Evolutionary conservation across 1,140 invertebrate species (phyloP).

Genomic region (Melanaphis sacchari): DNA sequence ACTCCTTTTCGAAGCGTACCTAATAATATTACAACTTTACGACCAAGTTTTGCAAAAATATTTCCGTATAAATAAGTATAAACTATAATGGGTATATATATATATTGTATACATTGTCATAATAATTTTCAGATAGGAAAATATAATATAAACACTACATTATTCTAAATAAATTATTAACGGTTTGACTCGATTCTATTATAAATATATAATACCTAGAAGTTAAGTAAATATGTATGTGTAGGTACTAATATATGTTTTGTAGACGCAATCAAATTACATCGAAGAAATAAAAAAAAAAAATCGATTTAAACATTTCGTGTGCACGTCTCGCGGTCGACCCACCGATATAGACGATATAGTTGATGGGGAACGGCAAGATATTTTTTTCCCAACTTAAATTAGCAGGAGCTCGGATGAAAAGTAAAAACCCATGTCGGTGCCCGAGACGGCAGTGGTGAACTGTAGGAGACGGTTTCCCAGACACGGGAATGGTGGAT

Average conservation of each 20-base stretch:
- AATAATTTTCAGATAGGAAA: neutral
- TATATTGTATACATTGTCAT: neutral
- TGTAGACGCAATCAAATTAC: neutral
- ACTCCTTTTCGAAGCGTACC: neutral
- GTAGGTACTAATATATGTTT: neutral
- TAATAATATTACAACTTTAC: neutral
- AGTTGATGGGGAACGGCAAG: neutral
- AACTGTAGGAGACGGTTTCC: neutral
- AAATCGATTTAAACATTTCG: neutral
- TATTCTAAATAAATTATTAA: constrained; percentile 19
- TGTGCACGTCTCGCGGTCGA: neutral
- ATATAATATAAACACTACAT: neutral
- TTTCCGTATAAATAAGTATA: neutral
- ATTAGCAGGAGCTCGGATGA: neutral
- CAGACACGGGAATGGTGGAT: neutral
- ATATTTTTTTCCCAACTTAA: neutral
- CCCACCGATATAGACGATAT: neutral
- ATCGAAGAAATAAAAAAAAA: neutral
- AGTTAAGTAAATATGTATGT: neutral
- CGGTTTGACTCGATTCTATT: neutral
- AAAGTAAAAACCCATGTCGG: neutral
- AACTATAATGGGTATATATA: neutral
- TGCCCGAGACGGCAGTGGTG: neutral
- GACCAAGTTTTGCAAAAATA: neutral
- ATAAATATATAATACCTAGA: constrained; percentile 6